phyloP scores from a whole-genome alignment of 2,888 invertebrate genomes.

The Subacronicta megacephala region DNA sequence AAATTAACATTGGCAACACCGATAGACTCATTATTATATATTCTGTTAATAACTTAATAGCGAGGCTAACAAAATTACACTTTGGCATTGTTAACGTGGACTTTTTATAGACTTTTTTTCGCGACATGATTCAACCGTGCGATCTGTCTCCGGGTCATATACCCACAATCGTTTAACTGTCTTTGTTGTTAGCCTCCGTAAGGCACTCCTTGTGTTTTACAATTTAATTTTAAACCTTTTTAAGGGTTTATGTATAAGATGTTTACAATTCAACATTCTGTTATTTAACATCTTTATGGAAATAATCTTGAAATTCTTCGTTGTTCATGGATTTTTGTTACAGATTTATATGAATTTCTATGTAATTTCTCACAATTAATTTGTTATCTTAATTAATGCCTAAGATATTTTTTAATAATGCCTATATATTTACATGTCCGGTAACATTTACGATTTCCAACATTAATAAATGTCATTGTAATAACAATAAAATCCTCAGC shows the following conservation, averaged over 20 bases:
- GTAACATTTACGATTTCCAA: slow-evolving; percentile 30
- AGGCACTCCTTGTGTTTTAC: slow-evolving; percentile 47
- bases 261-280: slow-evolving; percentile 17
- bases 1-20: too few species aligned
- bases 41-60: slow-evolving; percentile 49
- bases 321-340: slow-evolving; percentile 16
- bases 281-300: slow-evolving; percentile 19
- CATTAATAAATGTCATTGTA: slow-evolving; percentile 53
- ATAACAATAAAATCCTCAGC: slow-evolving; percentile 56
- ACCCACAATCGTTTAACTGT: slow-evolving; percentile 62
- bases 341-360: too few species aligned
- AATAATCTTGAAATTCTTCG: slow-evolving; percentile 16
- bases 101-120: slow-evolving; percentile 62
- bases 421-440: neutral
- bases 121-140: slow-evolving; percentile 69
- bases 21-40: slow-evolving; percentile 2
- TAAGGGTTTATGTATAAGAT: slow-evolving; percentile 29
- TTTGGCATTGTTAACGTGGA: slow-evolving; percentile 47
- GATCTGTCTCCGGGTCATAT: slow-evolving; percentile 77
- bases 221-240: slow-evolving; percentile 41
- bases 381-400: too few species aligned
- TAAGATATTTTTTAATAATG: neutral
- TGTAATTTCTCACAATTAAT: too few species aligned
- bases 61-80: slow-evolving; percentile 58
- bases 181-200: slow-evolving; percentile 46